Evolutionary conservation across 2,113 vertebrate genomes (phyloP).

Genomic region (Oophaga pumilio): DNA sequence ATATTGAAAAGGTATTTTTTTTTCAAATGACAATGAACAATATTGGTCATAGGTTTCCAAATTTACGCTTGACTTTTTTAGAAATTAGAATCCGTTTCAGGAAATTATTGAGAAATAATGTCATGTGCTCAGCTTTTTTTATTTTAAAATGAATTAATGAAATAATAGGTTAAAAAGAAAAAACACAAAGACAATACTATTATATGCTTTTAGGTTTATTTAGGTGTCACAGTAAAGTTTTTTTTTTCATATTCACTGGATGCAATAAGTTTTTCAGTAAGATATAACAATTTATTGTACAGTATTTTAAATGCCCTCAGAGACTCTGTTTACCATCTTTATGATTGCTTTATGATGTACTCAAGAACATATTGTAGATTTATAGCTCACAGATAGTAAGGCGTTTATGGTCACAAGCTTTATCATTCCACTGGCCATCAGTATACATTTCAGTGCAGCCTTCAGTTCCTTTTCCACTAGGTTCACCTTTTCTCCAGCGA

Average conservation of each 20-base stretch:
- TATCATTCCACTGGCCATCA: conserved; percentile 72
- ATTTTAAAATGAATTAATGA: no score
- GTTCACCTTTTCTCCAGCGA: conserved; percentile 43
- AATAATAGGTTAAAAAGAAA: no score
- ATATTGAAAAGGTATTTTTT: no score
- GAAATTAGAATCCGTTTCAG: no score
- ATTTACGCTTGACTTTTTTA: no score
- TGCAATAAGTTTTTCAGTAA: background rate
- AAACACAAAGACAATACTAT: background rate
- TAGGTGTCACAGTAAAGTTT: background rate
- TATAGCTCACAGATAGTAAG: conserved; percentile 51
- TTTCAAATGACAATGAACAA: no score
- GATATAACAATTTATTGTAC: background rate
- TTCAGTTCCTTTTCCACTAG: conserved; percentile 64
- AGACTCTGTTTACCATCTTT: background rate
- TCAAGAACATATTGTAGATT: conserved; percentile 1
- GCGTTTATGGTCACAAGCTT: conserved; percentile 59
- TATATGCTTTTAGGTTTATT: background rate
- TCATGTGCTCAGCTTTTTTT: no score
- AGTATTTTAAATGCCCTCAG: background rate
- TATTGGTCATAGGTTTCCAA: no score
- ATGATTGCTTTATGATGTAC: background rate
- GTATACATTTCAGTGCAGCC: conserved; percentile 71
- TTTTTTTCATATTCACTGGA: background rate
- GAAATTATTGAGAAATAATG: no score